phyloP scores from a whole-genome alignment of 2,113 vertebrate genomes.

The Xiphophorus couchianus region DNA sequence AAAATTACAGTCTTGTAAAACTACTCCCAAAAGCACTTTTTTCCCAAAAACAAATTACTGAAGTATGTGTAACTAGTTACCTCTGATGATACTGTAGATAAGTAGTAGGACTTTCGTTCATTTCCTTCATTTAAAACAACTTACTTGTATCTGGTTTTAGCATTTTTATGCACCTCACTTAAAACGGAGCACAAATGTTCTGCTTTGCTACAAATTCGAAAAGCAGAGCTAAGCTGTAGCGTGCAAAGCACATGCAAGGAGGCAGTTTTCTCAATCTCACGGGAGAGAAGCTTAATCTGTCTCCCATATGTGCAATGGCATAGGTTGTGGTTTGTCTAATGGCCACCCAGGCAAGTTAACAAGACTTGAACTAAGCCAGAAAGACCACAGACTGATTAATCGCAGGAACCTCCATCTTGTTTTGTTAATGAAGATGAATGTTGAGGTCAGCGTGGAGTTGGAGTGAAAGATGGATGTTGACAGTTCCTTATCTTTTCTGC shows the following conservation, averaged over 20 bases:
- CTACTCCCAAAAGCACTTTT: too few relatives aligned
- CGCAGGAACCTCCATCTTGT: conserved; percentile 51
- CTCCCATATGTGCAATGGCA: conserved; percentile 69
- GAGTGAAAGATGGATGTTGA: conserved; percentile 26
- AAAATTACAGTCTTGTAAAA: too few relatives aligned
- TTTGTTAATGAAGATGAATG: conserved; percentile 67
- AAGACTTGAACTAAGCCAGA: conserved; percentile 68
- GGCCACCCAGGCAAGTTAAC: conserved; percentile 72
- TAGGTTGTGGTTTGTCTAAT: conserved; percentile 67
- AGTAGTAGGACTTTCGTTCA: not conserved
- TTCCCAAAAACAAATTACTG: too few relatives aligned
- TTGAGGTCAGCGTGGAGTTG: conserved; percentile 25
- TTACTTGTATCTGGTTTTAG: not conserved
- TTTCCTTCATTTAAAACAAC: not conserved
- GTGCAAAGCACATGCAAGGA: conserved; percentile 68
- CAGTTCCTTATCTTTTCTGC: conserved; percentile 69
- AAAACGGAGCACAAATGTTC: conserved; percentile 15
- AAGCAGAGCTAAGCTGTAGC: conserved; percentile 53
- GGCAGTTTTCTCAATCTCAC: conserved; percentile 56
- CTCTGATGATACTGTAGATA: too few relatives aligned
- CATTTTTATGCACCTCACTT: not conserved
- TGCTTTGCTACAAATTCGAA: conserved; percentile 41
- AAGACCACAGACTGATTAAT: conserved; percentile 59
- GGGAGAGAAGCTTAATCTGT: conserved; percentile 59
- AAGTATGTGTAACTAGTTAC: too few relatives aligned